Base-by-base conservation (phyloP, 2,888 invertebrate species). In the Ectemnius lituratus region DNA sequence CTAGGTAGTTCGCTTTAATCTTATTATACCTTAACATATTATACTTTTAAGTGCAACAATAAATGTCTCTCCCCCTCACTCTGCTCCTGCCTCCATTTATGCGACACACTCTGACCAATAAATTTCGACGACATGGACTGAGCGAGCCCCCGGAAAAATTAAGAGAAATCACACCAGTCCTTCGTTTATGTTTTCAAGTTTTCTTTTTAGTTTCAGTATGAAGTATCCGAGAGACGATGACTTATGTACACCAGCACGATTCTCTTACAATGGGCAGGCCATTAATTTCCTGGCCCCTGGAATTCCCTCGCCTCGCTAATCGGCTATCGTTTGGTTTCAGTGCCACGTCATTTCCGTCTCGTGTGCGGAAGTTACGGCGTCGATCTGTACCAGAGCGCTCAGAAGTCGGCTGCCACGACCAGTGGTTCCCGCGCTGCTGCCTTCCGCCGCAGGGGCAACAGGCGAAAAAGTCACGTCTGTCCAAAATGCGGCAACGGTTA, bases 401-500 rank as follows among this genome's bases (percentile, higher is more conserved):
- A 11, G 45, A 78, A 79, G 45, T 79, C 78, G 27, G 81, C 84
- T 58, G 74, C 70, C 13, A 81, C 79, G 47, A 81, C 85, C 52
- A 64, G 62, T 16, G 67, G 60, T 61, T 6, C 37, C 37, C 37
- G 37, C 37, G 37, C 37, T 37, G 37, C 37, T 37, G 5, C 37
- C 37, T 37, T 37, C 37, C 73, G 79, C 11, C 75, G 69, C 47
- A 62, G 70, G 14, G 67, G 76, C 0, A 60, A 57, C 65, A 76
- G 73, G 66, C 74, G 78, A 23, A 78, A 70, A 69, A 81, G 75
- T 74, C 78, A 87, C 76, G 73, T 85, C 28, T 94, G 94, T 81
- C 91, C 91, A 2, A 92, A 92, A 57, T 94, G 94, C 82, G 90
- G 91, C 16, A 93, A 93, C 80, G 90, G 90, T 72, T 94, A 94